Base-by-base conservation (phyloP, 2,113 vertebrate genomes). In the Cynoglossus semilaevis region DNA sequence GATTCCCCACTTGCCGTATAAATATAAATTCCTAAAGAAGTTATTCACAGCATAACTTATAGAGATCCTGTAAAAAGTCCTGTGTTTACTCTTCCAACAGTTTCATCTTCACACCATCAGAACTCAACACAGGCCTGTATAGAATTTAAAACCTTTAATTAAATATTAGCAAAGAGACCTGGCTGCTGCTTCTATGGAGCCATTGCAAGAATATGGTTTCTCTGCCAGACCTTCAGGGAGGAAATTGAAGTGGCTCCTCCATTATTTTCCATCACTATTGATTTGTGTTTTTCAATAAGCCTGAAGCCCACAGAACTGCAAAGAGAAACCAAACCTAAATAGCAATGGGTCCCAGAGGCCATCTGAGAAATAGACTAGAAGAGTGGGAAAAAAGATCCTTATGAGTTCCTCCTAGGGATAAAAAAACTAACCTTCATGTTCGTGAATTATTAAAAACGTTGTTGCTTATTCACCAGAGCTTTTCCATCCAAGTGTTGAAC, bases 211-310 rank as follows among this genome's bases (percentile, higher is more conserved):
- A 29, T 58, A 9, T 61, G 34, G 60, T 60, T 72, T 67, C 41
- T 53, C 36, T 40, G 48, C 45, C 41, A 41, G 36, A 73, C 22
- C 17, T 63, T 61, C n/a, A 34, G 67, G 55, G 69, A 74, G 37
- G 40, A n/a, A 69, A 73, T 63, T 16, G 37, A 13, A 16, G 70
- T 42, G 15, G 5, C 17, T 70, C 18, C 52, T 58, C 16, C 35
- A 36, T 38, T 37, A 44, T 76, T 63, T 62, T 71, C 46, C 57
- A 35, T 63, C 42, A 66, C 67, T 57, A 59, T 58, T 77, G 74
- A 85, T 85, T 84, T 71, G 62, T 78, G 45, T 72, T 85, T 81
- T 85, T 72, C 67, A 87, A 80, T 79, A 81, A 83, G 13, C 52
- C 19, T 8, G 1, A 68, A 79, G 67, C 1, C 37, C 34, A 19